Conservation (phyloP, 2,113 vertebrate species). For the Spilogale gracilis region DNA sequence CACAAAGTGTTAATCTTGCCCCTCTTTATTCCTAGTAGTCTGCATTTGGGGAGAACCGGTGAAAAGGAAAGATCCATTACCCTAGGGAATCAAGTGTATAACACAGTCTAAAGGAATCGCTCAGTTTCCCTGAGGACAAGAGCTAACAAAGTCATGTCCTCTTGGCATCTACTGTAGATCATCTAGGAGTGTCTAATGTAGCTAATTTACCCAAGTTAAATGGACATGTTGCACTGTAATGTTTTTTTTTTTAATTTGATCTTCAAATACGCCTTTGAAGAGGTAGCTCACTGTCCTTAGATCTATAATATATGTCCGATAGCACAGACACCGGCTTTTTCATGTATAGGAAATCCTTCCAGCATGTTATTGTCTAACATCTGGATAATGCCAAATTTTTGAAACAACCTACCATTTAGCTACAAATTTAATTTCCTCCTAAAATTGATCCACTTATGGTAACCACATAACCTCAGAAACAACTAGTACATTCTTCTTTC, state of each 20-base stretch:
- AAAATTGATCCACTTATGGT: constrained; percentile 63
- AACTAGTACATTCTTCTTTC: constrained; percentile 57
- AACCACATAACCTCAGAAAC: constrained; percentile 73
- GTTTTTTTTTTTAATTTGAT: background rate
- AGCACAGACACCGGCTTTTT: background rate
- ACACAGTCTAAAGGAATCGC: background rate
- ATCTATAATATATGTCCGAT: background rate
- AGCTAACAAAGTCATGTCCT: background rate
- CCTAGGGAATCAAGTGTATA: background rate
- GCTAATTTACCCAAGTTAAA: constrained; percentile 42
- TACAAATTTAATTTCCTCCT: constrained; percentile 75
- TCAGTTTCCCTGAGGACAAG: background rate
- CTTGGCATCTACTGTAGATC: background rate
- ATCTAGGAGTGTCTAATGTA: background rate
- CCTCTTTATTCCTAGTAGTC: no score
- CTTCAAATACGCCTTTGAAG: constrained; percentile 34
- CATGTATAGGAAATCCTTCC: background rate
- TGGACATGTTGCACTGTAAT: background rate
- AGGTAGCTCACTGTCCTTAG: background rate
- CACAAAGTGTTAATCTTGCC: background rate
- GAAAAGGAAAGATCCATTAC: background rate
- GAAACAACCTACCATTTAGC: constrained; percentile 55
- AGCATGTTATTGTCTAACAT: constrained; percentile 54
- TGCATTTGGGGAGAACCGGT: background rate
- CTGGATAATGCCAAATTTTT: constrained; percentile 52